Conservation (phyloP, 2,888 invertebrate species). For the Tachystola acroxantha region DNA sequence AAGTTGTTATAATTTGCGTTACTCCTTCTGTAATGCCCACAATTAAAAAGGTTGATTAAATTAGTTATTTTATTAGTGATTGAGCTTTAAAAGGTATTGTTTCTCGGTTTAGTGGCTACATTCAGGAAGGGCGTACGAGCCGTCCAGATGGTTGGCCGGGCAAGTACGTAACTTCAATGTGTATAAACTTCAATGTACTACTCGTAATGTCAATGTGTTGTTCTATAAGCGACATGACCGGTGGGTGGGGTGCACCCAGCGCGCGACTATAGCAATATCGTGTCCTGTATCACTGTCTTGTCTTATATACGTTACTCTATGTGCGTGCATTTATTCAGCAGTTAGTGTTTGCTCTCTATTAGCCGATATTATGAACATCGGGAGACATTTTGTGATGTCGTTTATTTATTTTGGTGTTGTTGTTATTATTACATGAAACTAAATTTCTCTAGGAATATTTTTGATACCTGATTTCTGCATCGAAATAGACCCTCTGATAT, state of each 20-base stretch:
- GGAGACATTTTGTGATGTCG: slow-evolving; percentile 64
- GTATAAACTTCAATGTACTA: slow-evolving; percentile 56
- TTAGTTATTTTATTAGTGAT: slow-evolving; percentile 29
- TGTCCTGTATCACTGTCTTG: slow-evolving; percentile 74
- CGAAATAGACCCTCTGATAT: slow-evolving; percentile 70
- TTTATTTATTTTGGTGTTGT: slow-evolving; percentile 73
- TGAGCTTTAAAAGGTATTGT: slow-evolving; percentile 57
- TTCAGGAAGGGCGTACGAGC: slow-evolving; percentile 99
- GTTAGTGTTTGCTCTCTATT: slow-evolving; percentile 75
- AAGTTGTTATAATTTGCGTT: slow-evolving; percentile 42
- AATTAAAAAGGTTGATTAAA: slow-evolving; percentile 40
- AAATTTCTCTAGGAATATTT: slow-evolving; percentile 62
- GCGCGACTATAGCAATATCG: slow-evolving; percentile 60
- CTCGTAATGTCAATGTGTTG: slow-evolving; percentile 71
- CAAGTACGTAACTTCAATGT: slow-evolving; percentile 91
- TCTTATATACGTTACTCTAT: slow-evolving; percentile 67
- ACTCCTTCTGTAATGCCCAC: slow-evolving; percentile 34
- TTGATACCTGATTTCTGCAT: slow-evolving; percentile 68
- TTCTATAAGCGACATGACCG: slow-evolving; percentile 40
- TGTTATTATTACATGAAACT: slow-evolving; percentile 50
- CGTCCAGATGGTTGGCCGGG: slow-evolving; percentile 98
- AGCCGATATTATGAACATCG: slow-evolving; percentile 60
- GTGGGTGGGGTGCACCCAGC: slow-evolving; percentile 32
- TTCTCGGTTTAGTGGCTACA: slow-evolving; percentile 93
- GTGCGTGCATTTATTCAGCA: slow-evolving; percentile 74